Evolutionary conservation across 1,140 invertebrate species (phyloP), one percentile per base, ranked within the genome.

Genomic region (Rhagoletis pomonella): DNA sequence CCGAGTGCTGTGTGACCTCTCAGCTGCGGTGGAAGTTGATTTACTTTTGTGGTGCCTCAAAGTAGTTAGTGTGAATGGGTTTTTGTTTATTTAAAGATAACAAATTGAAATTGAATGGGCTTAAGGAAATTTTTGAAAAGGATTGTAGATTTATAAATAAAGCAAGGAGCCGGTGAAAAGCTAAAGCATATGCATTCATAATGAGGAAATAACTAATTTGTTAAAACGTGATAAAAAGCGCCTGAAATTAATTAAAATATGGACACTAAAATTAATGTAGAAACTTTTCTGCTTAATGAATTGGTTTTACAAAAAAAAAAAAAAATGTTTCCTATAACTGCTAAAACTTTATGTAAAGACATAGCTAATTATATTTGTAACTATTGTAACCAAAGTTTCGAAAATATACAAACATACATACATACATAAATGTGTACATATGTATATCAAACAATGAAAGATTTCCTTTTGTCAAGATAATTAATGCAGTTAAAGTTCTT

Each of bases 191-290:
- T 7, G 2, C 50, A 55, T 29, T 29, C 29, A 55, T 55, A 55
- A 55, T 7, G 5, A 55, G 10, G 50, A 55, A 55, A 55, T 55
- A 55, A 55, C 50, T 55, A 55, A 73, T 73, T 47, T 73, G 42
- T 73, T 73, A 73, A 39, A 44, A 44, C 10, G 42, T 73, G 67
- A 73, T 73, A 73, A 47, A 73, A 73, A 47, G 67, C 67, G 67
- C 67, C 67, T 73, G 39, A 73, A 73, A 73, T 73, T 73, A 73
- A 73, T 73, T 73, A 73, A 73, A 73, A 73, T 47, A 39, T 67
- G 12, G 39, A 67, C 3, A 67, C 39, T 10, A 39, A 67, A 67
- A 6, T 47, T 4, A 47, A 17, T 62, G 12, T 14, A 62, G 1
- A 62, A 62, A 62, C 9, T 64, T 64, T 64, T 9, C 9, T 2